Conservation (phyloP, 2,888 invertebrate species). For the Physocephala rufipes region DNA sequence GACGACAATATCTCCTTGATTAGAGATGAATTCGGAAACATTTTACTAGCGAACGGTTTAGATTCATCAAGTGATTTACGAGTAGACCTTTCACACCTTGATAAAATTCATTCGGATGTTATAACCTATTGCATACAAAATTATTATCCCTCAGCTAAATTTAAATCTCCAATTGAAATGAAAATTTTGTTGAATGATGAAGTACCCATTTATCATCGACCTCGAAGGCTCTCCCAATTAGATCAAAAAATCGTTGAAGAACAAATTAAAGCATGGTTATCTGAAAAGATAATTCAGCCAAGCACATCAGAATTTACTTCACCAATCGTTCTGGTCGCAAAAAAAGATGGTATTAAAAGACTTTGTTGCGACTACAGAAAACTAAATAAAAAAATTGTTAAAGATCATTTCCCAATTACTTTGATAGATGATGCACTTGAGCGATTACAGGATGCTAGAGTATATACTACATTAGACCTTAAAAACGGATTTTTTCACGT, state of each 20-base stretch:
- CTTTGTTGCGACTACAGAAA: constrained; percentile 41
- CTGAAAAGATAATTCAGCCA: constrained; percentile 18
- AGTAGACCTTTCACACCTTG: no score
- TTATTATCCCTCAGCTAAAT: no score
- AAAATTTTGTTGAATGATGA: no score
- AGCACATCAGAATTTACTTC: not conserved
- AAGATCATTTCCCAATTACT: constrained; percentile 41
- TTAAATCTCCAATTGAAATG: no score
- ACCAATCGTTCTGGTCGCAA: constrained; percentile 8
- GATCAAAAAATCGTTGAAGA: constrained; percentile 43
- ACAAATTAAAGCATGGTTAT: constrained; percentile 44
- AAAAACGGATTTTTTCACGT: constrained; percentile 43
- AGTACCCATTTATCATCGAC: constrained; percentile 53
- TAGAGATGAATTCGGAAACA: no score
- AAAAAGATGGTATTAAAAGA: constrained; percentile 27
- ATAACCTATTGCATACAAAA: no score
- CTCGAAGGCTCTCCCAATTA: not conserved
- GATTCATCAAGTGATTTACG: no score
- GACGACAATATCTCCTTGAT: no score
- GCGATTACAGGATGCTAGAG: constrained; percentile 32
- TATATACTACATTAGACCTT: constrained; percentile 42
- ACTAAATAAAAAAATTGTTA: constrained; percentile 43
- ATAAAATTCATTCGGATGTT: no score
- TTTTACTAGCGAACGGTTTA: no score
- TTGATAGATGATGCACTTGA: constrained; percentile 42